Evolutionary conservation across 1,140 invertebrate species (phyloP), one percentile per base, ranked within the genome.

Genomic region (Drosophila nigrodunni): DNA sequence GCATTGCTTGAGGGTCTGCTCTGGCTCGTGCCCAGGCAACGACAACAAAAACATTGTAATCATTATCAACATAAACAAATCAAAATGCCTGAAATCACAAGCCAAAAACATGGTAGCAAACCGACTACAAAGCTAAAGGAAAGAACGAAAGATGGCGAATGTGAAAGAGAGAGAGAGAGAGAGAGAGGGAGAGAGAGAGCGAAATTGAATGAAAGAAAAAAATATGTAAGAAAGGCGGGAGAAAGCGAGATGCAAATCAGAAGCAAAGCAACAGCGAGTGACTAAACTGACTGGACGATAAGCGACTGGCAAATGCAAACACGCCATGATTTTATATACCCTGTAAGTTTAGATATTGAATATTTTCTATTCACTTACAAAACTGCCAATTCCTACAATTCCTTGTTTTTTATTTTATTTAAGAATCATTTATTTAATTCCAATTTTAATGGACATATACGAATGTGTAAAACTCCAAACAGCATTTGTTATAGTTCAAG

Each of bases 11-110:
- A 55, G 65, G 49, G 49, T n/a, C 52, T 6, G 43, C 21, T 7
- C n/a, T 21, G 37, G 10, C 50, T 25, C 21, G n/a, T 41, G 37
- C 7, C 37, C 49, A 11, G 52, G 34, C 8, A 37, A 43, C 71
- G 50, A 65, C 74, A 86, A 54, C 71, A 13, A 82, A 69, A 68
- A 82, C 80, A 82, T 87, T 88, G 76, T 82, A 88, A 88, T 87
- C 83, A 82, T 87, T 87, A 87, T 87, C 83, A 87, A 79, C 83
- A 74, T 88, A 83, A 82, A 83, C 80, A 88, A 88, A 87, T 87
- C 83, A 88, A 72, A 37, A 74, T 68, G 68, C 80, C 55, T 57
- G 34, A 70, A 60, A 69, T 73, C 44, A 57, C 54, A 67, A 67
- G 46, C 60, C 13, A 34, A 44, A 37, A 49, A 68, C 66, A 60